Conservation (phyloP, 1,140 invertebrate genomes). For the Mactra quadrangularis region DNA sequence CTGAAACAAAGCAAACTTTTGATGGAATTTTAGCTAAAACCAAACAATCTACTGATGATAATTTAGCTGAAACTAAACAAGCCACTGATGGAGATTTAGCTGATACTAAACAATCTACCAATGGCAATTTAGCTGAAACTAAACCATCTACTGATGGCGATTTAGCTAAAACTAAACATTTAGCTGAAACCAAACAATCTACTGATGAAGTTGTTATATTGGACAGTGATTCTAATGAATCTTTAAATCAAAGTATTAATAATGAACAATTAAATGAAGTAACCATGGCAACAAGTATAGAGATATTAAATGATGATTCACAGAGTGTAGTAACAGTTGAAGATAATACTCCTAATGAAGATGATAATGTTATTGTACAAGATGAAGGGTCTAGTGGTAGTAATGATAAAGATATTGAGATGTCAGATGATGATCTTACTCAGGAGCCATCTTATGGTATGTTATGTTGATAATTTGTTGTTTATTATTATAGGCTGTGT, state of each 20-base stretch:
- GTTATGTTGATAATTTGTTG: no score
- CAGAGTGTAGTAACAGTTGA: not conserved
- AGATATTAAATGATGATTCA: not conserved
- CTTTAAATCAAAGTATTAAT: no score
- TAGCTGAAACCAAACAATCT: not conserved
- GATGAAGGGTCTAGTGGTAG: not conserved
- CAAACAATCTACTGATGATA: not conserved
- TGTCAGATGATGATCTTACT: no score
- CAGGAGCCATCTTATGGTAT: no score
- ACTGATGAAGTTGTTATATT: slow-evolving; percentile 22
- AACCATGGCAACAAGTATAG: not conserved
- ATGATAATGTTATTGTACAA: not conserved
- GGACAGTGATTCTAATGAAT: slow-evolving; percentile 25
- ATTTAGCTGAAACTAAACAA: not conserved
- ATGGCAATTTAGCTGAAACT: no score
- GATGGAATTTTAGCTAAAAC: not conserved
- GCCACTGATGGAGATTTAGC: not conserved
- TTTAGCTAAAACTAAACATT: not conserved
- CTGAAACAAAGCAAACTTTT: not conserved
- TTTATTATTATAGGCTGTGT: no score
- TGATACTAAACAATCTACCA: not conserved
- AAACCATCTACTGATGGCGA: not conserved
- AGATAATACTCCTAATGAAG: not conserved
- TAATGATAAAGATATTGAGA: not conserved
- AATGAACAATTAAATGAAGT: not conserved